Conservation (phyloP, 2,888 invertebrate species). For the Oegoconia quadripuncta region DNA sequence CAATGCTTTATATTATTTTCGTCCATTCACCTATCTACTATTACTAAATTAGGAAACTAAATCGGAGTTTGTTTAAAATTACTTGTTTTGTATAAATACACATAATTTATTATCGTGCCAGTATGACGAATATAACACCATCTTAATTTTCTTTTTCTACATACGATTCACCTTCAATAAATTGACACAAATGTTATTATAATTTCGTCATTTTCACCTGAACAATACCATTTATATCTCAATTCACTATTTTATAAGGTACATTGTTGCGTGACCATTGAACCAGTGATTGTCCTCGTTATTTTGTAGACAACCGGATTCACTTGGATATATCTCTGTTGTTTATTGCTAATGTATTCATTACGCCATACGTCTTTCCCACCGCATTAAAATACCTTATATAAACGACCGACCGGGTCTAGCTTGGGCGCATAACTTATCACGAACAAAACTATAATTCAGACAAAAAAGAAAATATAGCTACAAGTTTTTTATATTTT, state of each 20-base stretch:
- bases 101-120: no score
- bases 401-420: constrained; percentile 64
- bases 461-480: constrained; percentile 67
- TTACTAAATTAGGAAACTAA: no score
- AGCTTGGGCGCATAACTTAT: constrained; percentile 56
- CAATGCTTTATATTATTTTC: no score
- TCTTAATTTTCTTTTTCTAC: no score
- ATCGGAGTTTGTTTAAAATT: no score
- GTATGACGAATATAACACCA: no score
- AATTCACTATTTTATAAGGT: constrained; percentile 4
- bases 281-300: constrained; percentile 50
- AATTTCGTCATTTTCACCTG: no score
- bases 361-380: constrained; percentile 68
- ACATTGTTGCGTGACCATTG: constrained; percentile 2
- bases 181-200: no score
- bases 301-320: constrained; percentile 61
- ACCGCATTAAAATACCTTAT: constrained; percentile 64
- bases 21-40: no score
- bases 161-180: no score
- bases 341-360: constrained; percentile 75
- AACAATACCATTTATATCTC: not conserved
- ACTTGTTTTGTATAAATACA: no score
- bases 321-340: constrained; percentile 31
- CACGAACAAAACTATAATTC: constrained; percentile 65
- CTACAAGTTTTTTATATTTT: constrained; percentile 62